Percentiles rank a stretch among this genome's conserved stretches.
These are phyloP conservation scores for Serranus cabrilla DNA, from an alignment of 2,797 vertebrate genomes.

Conservation along the genomic window DNA sequence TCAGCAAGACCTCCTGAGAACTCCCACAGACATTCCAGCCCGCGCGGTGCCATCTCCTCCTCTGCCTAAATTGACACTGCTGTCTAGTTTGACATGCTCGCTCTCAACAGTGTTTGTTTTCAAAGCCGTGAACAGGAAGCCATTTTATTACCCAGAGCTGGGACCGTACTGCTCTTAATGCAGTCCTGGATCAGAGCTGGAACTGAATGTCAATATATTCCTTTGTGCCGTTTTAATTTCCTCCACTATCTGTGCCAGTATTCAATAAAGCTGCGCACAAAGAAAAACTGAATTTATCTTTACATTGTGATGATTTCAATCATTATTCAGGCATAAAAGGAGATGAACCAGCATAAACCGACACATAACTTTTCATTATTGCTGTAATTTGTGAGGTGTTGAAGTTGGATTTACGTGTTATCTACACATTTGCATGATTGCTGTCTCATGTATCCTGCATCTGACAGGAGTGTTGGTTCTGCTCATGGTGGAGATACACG, in stretches of 20 bases:
- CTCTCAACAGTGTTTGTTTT: conserved; percentile 31
- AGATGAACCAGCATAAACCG: neutral
- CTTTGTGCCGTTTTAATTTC: conserved; percentile 1
- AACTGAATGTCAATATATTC: neutral
- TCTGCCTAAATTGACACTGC: conserved; percentile 48
- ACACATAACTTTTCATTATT: conserved; percentile 3
- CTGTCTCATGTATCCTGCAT: too few species aligned
- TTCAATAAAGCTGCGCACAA: neutral
- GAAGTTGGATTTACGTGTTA: too few species aligned
- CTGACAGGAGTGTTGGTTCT: too few species aligned
- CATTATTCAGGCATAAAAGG: neutral
- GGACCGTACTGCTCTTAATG: neutral
- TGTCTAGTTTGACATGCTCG: conserved; percentile 38
- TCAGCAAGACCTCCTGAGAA: conserved; percentile 46
- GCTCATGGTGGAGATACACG: too few species aligned
- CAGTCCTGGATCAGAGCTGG: neutral
- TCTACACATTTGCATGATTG: too few species aligned
- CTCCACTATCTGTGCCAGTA: neutral
- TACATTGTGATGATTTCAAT: neutral
- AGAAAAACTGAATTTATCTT: neutral
- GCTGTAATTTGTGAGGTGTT: conserved; percentile 4
- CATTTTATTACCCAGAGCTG: neutral
- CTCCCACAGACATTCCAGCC: conserved; percentile 34
- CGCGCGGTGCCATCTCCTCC: conserved; percentile 28
- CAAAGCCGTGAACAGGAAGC: neutral